Evolutionary conservation across 2,888 invertebrate species (phyloP).

Genomic region (Ditylenchus weischeri): DNA sequence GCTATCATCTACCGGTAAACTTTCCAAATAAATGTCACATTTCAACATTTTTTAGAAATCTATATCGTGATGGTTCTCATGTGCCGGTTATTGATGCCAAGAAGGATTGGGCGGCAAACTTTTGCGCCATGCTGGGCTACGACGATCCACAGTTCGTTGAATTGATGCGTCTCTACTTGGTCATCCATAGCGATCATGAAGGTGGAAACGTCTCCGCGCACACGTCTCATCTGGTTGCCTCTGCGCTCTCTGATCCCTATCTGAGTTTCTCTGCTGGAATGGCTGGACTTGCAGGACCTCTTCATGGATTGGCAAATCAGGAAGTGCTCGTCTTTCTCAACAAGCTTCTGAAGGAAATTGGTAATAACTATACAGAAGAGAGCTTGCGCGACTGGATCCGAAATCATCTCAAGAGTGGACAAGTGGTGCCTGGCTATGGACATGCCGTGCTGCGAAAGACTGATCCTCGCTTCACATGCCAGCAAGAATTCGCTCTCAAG

Average conservation of each 20-base stretch:
- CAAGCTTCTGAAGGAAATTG: slow-evolving; percentile 78
- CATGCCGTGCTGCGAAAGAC: slow-evolving; percentile 93
- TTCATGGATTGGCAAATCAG: slow-evolving; percentile 92
- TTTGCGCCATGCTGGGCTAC: slow-evolving; percentile 84
- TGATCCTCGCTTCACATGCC: slow-evolving; percentile 85
- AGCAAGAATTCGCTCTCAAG: slow-evolving; percentile 87
- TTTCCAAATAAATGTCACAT: background rate
- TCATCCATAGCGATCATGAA: slow-evolving; percentile 77
- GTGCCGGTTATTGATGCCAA: slow-evolving; percentile 82
- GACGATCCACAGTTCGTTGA: slow-evolving; percentile 77
- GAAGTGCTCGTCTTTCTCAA: slow-evolving; percentile 87
- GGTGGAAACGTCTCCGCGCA: slow-evolving; percentile 95
- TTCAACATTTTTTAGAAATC: slow-evolving; percentile 67
- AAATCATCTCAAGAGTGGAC: slow-evolving; percentile 90
- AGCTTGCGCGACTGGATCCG: slow-evolving; percentile 87
- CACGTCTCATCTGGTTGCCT: slow-evolving; percentile 86
- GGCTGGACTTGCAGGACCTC: slow-evolving; percentile 88
- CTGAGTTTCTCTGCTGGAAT: slow-evolving; percentile 86
- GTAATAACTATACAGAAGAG: slow-evolving; percentile 80
- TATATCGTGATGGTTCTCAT: slow-evolving; percentile 78
- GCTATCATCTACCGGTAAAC: slow-evolving; percentile 80
- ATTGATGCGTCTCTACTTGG: slow-evolving; percentile 82
- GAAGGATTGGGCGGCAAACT: slow-evolving; percentile 85
- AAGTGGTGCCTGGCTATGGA: slow-evolving; percentile 94
- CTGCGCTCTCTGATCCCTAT: slow-evolving; percentile 85